Evolutionary conservation across 2,113 vertebrate genomes (phyloP).

Genomic region (Rhabdornis inornatus): DNA sequence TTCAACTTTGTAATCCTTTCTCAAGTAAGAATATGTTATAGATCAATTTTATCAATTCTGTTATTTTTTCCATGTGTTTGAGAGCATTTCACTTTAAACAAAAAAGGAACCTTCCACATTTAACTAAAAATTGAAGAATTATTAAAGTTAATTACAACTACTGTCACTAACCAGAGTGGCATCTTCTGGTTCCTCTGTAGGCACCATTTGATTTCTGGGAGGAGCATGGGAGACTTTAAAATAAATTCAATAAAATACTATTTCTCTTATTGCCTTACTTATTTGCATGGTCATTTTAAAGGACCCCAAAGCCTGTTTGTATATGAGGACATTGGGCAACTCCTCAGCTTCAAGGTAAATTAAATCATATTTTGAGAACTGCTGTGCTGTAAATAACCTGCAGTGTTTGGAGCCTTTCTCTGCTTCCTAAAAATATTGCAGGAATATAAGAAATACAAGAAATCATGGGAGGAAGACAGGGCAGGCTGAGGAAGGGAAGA

Average conservation of each 20-base stretch:
- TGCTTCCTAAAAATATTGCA: not conserved
- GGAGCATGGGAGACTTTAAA: not conserved
- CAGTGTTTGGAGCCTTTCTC: not conserved
- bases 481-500: not conserved
- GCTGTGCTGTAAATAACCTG: not conserved
- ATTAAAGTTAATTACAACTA: not conserved
- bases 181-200: not conserved
- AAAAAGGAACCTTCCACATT: not conserved
- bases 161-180: not conserved
- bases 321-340: not conserved
- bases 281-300: not conserved
- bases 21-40: constrained; percentile 2
- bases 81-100: not conserved
- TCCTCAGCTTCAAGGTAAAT: not conserved
- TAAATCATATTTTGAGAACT: not conserved
- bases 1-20: constrained; percentile 17
- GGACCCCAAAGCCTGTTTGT: not conserved
- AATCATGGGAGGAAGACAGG: not conserved
- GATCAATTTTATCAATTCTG: constrained; percentile 14
- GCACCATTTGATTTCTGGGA: not conserved
- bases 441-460: not conserved
- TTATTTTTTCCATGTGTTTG: not conserved
- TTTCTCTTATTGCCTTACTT: not conserved
- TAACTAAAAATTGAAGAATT: not conserved
- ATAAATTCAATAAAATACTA: not conserved